Percentiles rank a stretch among this genome's conserved stretches.
Evolutionary conservation across 2,888 invertebrate species (phyloP).

Genomic region (Drosophila recens): DNA sequence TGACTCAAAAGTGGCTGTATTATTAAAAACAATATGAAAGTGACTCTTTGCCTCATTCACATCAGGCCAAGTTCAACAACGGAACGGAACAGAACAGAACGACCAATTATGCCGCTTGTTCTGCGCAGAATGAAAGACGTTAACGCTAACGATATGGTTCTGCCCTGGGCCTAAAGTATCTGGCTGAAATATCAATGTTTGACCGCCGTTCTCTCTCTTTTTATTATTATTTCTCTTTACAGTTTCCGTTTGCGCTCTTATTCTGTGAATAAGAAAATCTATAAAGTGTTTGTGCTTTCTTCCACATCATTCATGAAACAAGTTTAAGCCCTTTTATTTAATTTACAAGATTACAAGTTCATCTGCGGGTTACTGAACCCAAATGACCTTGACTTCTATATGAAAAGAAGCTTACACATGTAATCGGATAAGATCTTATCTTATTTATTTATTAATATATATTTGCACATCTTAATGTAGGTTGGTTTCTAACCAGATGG

Average conservation of each 20-base stretch:
- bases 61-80: background rate
- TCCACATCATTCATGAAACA: slow-evolving; percentile 17
- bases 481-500: slow-evolving; percentile 7
- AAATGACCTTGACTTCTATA: slow-evolving; percentile 9
- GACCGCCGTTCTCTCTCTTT: slow-evolving; percentile 1
- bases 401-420: background rate
- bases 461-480: background rate
- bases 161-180: slow-evolving; percentile 4
- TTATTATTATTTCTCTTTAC: background rate
- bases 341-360: slow-evolving; percentile 2
- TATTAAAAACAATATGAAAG: slow-evolving; percentile 30
- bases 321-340: slow-evolving; percentile 19
- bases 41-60: slow-evolving; percentile 18
- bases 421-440: slow-evolving; percentile 28
- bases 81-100: background rate
- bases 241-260: slow-evolving; percentile 6
- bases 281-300: background rate
- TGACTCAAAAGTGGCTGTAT: slow-evolving; percentile 37
- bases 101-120: slow-evolving; percentile 19
- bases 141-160: slow-evolving; percentile 5
- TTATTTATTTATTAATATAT: slow-evolving; percentile 2
- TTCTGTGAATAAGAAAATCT: background rate
- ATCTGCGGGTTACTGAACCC: slow-evolving; percentile 28
- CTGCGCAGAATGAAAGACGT: slow-evolving; percentile 15
- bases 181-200: background rate